Percentiles rank a stretch among this genome's conserved stretches.
Conservation (phyloP, 1,140 invertebrate species). For the Drosophila tsacasi region DNA sequence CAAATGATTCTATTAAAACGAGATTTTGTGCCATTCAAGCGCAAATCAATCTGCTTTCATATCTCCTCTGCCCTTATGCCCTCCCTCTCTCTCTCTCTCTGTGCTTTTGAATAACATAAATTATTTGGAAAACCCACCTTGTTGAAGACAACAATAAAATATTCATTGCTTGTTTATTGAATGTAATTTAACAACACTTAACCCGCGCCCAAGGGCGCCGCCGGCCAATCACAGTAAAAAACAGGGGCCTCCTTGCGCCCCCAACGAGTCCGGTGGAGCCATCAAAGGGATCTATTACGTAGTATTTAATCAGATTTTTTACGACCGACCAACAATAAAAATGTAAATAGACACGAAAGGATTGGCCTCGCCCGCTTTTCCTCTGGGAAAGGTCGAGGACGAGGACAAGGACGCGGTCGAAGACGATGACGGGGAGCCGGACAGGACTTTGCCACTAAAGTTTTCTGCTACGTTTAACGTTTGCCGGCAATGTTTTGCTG, state of each 20-base stretch:
- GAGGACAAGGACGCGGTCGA: not conserved
- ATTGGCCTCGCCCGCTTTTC: slow-evolving; percentile 34
- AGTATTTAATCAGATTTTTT: slow-evolving; percentile 84
- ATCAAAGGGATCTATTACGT: slow-evolving; percentile 78
- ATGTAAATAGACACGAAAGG: slow-evolving; percentile 81
- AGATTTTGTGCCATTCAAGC: slow-evolving; percentile 78
- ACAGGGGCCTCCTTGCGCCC: not conserved
- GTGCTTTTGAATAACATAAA: slow-evolving; percentile 68
- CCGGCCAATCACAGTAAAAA: slow-evolving; percentile 54
- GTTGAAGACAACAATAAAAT: slow-evolving; percentile 79
- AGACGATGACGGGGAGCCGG: not conserved
- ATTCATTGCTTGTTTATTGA: slow-evolving; percentile 82
- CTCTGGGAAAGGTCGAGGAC: not conserved
- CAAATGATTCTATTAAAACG: slow-evolving; percentile 81
- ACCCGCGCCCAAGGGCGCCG: slow-evolving; percentile 50
- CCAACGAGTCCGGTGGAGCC: slow-evolving; percentile 17
- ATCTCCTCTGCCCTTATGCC: not conserved
- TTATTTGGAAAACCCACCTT: slow-evolving; percentile 65
- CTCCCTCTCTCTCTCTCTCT: no score
- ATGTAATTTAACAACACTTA: slow-evolving; percentile 84
- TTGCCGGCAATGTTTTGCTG: slow-evolving; percentile 30
- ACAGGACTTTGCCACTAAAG: slow-evolving; percentile 32
- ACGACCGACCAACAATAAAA: slow-evolving; percentile 78
- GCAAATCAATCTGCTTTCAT: slow-evolving; percentile 75
- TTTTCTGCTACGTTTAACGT: slow-evolving; percentile 72